phyloP scores from a whole-genome alignment of 2,797 vertebrate genomes.

The Sebastolobus altivelis region DNA sequence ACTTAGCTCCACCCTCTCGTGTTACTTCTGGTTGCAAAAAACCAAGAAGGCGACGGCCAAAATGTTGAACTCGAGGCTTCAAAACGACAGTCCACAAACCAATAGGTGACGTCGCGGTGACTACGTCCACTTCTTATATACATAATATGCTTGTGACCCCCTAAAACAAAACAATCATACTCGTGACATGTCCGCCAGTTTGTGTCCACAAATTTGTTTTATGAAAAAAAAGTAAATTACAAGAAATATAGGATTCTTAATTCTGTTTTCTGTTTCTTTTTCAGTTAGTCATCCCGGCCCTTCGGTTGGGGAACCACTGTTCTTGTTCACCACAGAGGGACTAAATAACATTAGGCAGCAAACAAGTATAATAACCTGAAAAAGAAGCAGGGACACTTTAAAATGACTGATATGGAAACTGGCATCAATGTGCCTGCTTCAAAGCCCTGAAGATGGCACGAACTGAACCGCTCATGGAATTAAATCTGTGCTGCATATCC shows the following conservation, averaged over 20 bases:
- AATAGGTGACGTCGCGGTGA: accelerated
- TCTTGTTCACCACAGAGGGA: no score
- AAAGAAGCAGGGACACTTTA: neutral
- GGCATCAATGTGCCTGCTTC: neutral
- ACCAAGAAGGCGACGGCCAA: no score
- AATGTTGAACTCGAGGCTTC: no score
- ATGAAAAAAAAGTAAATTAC: neutral
- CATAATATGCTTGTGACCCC: neutral
- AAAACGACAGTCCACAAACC: no score
- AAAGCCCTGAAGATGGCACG: neutral
- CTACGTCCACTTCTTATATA: neutral
- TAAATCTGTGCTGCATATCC: neutral
- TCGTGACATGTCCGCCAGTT: neutral
- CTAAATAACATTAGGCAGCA: neutral
- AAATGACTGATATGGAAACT: neutral
- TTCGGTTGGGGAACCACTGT: neutral
- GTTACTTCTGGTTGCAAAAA: no score
- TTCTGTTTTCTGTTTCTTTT: neutral
- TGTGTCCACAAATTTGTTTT: neutral
- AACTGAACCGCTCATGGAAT: neutral
- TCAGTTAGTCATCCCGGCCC: neutral
- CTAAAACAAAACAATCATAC: neutral
- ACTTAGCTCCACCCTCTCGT: no score
- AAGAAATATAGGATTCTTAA: neutral
- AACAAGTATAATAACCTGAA: neutral